A percentile compares a stretch with the other conserved stretches of the same genome.
These are phyloP conservation scores for Drosophila nigricruria DNA, from an alignment of 2,888 invertebrate species.

Conservation along the genomic window DNA sequence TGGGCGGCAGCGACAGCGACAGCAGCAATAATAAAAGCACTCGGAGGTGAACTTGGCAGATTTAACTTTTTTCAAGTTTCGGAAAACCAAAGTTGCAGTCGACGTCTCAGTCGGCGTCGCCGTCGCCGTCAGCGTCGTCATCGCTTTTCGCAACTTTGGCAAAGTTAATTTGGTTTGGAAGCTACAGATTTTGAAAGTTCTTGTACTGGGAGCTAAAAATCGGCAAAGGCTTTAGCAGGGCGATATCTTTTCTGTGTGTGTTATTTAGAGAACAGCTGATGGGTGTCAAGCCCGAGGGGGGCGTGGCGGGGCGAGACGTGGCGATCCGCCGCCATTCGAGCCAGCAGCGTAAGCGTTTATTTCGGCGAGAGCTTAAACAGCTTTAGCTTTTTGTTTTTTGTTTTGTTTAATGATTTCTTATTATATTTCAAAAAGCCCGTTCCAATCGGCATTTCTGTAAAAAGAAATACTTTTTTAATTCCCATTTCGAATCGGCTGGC, in stretches of 20 bases:
- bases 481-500: background rate
- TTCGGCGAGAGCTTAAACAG: constrained; percentile 72
- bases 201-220: constrained; percentile 84
- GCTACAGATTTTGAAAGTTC: constrained; percentile 84
- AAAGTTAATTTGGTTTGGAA: constrained; percentile 81
- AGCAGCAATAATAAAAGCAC: constrained; percentile 66
- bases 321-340: constrained; percentile 58
- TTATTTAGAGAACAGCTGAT: constrained; percentile 45
- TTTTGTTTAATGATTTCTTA: constrained; percentile 15
- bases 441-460: constrained; percentile 33
- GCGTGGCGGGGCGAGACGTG: constrained; percentile 19
- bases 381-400: constrained; percentile 32
- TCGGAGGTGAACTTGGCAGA: constrained; percentile 75
- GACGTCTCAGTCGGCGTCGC: constrained; percentile 9
- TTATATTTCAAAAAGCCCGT: constrained; percentile 21
- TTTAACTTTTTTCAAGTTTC: constrained; percentile 80
- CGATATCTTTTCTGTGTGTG: constrained; percentile 61
- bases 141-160: constrained; percentile 68
- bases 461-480: background rate
- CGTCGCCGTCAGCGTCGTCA: constrained; percentile 5
- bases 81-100: constrained; percentile 63
- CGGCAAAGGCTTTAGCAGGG: constrained; percentile 83
- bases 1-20: background rate
- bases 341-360: constrained; percentile 65
- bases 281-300: background rate